Conservation (phyloP, 1,140 invertebrate species). For the Bicyclus anynana region DNA sequence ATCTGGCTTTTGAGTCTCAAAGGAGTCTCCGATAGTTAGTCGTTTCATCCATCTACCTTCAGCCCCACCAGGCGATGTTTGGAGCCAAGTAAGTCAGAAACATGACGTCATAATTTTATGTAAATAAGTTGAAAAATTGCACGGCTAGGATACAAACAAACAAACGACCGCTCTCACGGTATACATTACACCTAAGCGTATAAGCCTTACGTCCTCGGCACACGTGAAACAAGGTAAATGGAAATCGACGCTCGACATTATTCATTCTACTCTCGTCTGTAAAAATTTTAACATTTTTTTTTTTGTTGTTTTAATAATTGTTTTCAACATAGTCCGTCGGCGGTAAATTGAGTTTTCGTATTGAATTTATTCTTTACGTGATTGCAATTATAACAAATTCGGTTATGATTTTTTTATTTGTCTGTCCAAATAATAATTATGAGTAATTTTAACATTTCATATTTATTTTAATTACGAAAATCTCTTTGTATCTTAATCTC, state of each 20-base stretch:
- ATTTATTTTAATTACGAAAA: not conserved
- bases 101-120: not conserved
- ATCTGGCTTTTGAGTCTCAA: no score
- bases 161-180: not conserved
- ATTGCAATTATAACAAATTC: conserved; percentile 27
- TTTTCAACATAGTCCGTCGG: conserved; percentile 21
- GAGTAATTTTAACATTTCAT: not conserved
- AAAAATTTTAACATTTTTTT: conserved; percentile 17
- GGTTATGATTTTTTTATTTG: conserved; percentile 18
- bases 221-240: not conserved
- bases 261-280: not conserved
- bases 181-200: not conserved
- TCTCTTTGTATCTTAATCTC: not conserved
- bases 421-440: not conserved
- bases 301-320: conserved; percentile 29
- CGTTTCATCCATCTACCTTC: no score
- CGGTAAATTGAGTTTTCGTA: conserved; percentile 23
- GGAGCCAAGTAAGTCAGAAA: conserved; percentile 19
- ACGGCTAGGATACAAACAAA: not conserved
- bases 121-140: not conserved
- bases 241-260: not conserved
- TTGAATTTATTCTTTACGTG: conserved; percentile 22
- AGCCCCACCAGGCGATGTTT: no score
- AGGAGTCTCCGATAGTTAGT: no score
- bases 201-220: not conserved